These are phyloP conservation scores for Leuciscus idus DNA, from an alignment of 2,113 vertebrate species.

Conservation along the genomic window DNA sequence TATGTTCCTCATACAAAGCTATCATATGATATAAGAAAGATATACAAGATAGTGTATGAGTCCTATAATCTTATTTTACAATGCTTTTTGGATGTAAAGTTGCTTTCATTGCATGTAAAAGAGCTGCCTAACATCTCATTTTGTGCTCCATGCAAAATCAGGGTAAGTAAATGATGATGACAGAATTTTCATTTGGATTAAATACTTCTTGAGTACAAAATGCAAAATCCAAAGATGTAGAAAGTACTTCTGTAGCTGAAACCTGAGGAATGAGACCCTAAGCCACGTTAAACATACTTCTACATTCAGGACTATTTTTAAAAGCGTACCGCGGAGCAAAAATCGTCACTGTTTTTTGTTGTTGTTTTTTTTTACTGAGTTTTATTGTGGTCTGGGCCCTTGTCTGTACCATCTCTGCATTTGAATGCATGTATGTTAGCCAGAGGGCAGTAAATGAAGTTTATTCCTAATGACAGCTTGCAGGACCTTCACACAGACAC, in stretches of 20 bases:
- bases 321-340: neutral
- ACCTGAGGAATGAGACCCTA: constrained; percentile 2
- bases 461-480: constrained; percentile 73
- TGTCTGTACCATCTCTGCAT: constrained; percentile 28
- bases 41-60: no score
- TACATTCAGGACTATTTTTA: neutral
- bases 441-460: constrained; percentile 72
- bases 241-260: neutral
- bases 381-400: constrained; percentile 3
- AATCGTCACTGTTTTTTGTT: neutral
- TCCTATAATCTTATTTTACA: neutral
- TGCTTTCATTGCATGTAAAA: neutral
- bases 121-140: neutral
- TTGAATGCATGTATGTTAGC: constrained; percentile 48
- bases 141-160: neutral
- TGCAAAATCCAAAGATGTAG: neutral
- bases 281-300: neutral
- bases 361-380: neutral
- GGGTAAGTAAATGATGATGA: constrained; percentile 15
- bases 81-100: neutral
- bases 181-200: neutral
- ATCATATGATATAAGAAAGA: no score
- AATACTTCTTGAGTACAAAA: neutral
- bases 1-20: neutral
- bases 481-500: constrained; percentile 68